Evolutionary conservation across 1,140 invertebrate genomes (phyloP), one percentile per base, ranked within the genome.

Genomic region (Nasonia vitripennis): DNA sequence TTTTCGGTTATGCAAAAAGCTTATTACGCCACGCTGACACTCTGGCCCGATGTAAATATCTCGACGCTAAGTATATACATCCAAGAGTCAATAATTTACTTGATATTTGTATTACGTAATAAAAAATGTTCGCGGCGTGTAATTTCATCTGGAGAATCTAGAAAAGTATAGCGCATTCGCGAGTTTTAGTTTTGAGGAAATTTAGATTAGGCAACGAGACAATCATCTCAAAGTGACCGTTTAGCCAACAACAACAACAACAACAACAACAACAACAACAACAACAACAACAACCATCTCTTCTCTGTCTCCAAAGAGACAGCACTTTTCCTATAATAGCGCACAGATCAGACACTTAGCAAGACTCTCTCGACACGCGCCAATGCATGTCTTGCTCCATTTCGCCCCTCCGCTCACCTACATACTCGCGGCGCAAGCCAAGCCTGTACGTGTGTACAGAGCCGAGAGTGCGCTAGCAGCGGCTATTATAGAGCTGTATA

Each of bases 371-470:
- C 91, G 92, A 93, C 92, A 92, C 92, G 92, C 92, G 91, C 90
- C 91, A 92, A 91, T 92, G 91, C 92, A 88, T 90, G 91, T 92
- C 90, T 92, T 92, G 92, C 92, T 93, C 91, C 92, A 92, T 92
- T 93, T 92, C 91, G 91, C 92, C 88, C 88, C 90, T 88, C 88
- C 88, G 27, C 81, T 20, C n/a, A 48, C 41, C 74, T 62, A 31
- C 9, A 71, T 31, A 71, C 68, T 71, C 68, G 68, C 67, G 23
- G 6, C 10, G 20, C 27, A 34, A 31, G 23, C 68, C 68, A 71
- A 62, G 55, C 55, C 55, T n/a, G 55, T 7, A 62, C n/a, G 14
- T 17, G 14, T 17, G 20, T 62, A 62, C n/a, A 62, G n/a, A 20
- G 1, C 12, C 17, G 14, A 55, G 55, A 20, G 17, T 9, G 17